phyloP scores from a whole-genome alignment of 1,140 invertebrate species.

The Drosophila tropicalis region DNA sequence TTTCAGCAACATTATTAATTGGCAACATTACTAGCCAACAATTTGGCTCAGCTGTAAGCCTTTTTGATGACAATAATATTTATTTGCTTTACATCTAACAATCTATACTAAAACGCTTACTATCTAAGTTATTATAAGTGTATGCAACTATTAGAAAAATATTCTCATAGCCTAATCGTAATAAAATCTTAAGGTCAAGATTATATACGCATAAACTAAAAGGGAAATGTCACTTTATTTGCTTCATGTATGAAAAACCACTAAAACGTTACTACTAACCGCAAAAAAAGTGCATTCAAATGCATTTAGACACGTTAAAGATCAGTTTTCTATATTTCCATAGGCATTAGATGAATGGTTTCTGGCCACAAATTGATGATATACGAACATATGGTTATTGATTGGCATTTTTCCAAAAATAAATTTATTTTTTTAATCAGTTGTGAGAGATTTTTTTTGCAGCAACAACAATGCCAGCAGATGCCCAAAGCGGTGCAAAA shows the following conservation, averaged over 20 bases:
- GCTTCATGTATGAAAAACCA: background rate
- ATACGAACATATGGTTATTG: slow-evolving; percentile 61
- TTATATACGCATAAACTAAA: background rate
- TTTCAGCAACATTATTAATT: no score
- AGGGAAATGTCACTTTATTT: slow-evolving; percentile 1
- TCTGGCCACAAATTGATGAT: slow-evolving; percentile 49
- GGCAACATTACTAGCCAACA: no score
- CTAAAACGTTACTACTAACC: slow-evolving; percentile 11
- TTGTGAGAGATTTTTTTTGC: slow-evolving; percentile 60
- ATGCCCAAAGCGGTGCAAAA: slow-evolving; percentile 60
- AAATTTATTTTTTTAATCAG: slow-evolving; percentile 45
- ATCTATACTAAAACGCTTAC: no score
- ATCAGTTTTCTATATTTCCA: slow-evolving; percentile 24
- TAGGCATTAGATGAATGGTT: slow-evolving; percentile 45
- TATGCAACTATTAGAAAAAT: no score
- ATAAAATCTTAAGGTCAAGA: no score
- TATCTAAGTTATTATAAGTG: no score
- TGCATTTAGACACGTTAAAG: slow-evolving; percentile 21
- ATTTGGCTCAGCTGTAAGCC: no score
- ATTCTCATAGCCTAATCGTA: no score
- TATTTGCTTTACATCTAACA: no score
- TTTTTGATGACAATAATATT: no score
- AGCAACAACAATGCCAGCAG: slow-evolving; percentile 70
- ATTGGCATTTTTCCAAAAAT: slow-evolving; percentile 49
- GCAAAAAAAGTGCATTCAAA: slow-evolving; percentile 25